Conservation (phyloP, 2,113 vertebrate species). For the Oenanthe oenanthe region DNA sequence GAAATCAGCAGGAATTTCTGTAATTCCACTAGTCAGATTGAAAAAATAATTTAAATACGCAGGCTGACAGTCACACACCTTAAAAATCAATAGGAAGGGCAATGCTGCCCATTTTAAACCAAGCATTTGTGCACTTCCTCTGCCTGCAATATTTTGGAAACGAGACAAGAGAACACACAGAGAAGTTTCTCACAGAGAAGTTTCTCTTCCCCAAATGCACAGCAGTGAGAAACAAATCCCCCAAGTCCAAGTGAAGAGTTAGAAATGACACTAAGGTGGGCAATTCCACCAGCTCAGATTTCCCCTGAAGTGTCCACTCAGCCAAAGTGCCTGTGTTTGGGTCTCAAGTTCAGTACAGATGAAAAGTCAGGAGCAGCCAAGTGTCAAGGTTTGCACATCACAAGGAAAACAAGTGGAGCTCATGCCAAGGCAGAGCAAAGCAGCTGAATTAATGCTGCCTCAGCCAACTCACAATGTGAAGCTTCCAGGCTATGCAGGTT, state of each 20-base stretch:
- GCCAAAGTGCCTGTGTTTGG: neutral
- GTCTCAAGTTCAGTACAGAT: neutral
- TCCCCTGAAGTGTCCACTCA: neutral
- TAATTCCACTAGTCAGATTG: neutral
- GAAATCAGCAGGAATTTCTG: neutral
- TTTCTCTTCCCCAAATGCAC: neutral
- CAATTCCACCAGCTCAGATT: neutral
- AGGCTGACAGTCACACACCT: neutral
- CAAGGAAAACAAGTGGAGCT: neutral
- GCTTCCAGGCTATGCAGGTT: slow-evolving; percentile 4
- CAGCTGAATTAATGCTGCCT: neutral
- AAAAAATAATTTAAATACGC: neutral
- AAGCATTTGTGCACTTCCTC: neutral
- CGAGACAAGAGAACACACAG: neutral
- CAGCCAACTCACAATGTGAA: neutral
- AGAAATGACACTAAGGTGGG: neutral
- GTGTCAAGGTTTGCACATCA: neutral
- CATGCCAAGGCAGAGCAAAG: neutral
- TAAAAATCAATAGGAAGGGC: neutral
- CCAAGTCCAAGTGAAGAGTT: neutral
- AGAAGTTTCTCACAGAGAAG: neutral
- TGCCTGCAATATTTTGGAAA: neutral
- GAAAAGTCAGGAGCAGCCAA: slow-evolving; percentile 14
- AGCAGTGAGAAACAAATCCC: neutral
- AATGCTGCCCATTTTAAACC: neutral